Percentiles rank a stretch among this genome's conserved stretches.
phyloP scores from a whole-genome alignment of 2,113 vertebrate species.

The Gadus chalcogrammus region DNA sequence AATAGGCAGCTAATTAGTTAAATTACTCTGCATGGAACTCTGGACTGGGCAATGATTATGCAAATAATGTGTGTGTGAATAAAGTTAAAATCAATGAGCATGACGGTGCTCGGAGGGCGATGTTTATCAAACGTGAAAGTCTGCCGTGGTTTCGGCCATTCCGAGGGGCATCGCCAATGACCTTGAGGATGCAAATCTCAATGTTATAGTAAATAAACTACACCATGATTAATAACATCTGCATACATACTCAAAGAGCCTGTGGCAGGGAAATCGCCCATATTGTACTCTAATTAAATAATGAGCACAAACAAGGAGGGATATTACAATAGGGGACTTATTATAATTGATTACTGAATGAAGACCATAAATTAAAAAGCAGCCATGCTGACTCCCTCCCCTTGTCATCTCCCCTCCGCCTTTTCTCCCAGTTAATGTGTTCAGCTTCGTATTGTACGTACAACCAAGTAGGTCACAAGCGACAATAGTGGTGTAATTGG shows the following conservation, averaged over 20 bases:
- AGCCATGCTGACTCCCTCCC: neutral
- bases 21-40: conserved; percentile 33
- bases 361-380: neutral
- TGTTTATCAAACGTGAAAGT: neutral
- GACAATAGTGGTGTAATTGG: conserved; percentile 4
- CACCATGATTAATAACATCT: too few relatives aligned
- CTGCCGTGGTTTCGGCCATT: too few relatives aligned
- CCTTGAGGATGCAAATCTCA: too few relatives aligned
- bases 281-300: neutral
- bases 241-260: too few relatives aligned
- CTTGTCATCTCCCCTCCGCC: neutral
- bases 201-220: too few relatives aligned
- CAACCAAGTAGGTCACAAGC: conserved; percentile 40
- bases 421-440: neutral
- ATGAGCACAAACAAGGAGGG: conserved; percentile 8
- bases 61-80: conserved; percentile 23
- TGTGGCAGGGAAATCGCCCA: too few relatives aligned
- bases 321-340: neutral
- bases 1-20: conserved; percentile 45
- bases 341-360: neutral
- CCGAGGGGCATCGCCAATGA: too few relatives aligned
- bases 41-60: conserved; percentile 17
- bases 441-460: conserved; percentile 15
- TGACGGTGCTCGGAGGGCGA: neutral
- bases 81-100: conserved; percentile 17